Evolutionary conservation across 2,113 vertebrate genomes (phyloP), one percentile per base, ranked within the genome.

Genomic region (Pomatorhinus ruficollis): DNA sequence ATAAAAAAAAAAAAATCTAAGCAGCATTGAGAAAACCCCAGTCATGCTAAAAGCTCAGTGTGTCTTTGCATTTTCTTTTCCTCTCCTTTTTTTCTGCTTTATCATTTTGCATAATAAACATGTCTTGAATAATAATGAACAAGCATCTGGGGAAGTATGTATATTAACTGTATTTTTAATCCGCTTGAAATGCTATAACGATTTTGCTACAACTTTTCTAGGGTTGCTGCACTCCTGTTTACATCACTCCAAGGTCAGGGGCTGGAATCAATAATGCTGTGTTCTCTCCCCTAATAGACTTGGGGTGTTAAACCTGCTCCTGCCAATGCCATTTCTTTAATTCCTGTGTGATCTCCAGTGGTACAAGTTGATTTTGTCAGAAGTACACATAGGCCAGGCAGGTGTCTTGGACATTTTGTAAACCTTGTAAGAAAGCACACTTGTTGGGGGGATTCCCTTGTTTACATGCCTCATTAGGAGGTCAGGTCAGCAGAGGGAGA

Each of bases 51-150:
- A 63, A 93, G 54, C 83, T 94, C 64, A 21, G 12, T 70, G 42
- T 90, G 42, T 77, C 65, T 95, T 96, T 76, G 63, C 56, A 63
- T 87, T 93, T 83, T 78, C 68, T 79, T 78, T 88, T 87, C 75
- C 77, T 89, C 19, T 42, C 52, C 27, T 75, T 85, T 95, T 94
- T 84, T 95, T 94, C 71, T 87, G 65, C 66, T 95, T 87, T 84
- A 79, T 91, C 90, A n/a, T 84, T 95, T 96, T 93, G 95, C 93
- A 94, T 96, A 94, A 90, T 93, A 90, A 96, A 92, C 78, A 85
- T 37, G 60, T 87, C 93, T 96, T 95, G 95, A 92, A 86, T 92
- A 88, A 95, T 87, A 94, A 95, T 66, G 92, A 94, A 88, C 69
- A 71, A 82, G 85, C 81, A 85, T 83, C 77, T 88, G 77, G 89